phyloP scores from a whole-genome alignment of 2,888 invertebrate genomes.

The Pachydiplax longipennis region DNA sequence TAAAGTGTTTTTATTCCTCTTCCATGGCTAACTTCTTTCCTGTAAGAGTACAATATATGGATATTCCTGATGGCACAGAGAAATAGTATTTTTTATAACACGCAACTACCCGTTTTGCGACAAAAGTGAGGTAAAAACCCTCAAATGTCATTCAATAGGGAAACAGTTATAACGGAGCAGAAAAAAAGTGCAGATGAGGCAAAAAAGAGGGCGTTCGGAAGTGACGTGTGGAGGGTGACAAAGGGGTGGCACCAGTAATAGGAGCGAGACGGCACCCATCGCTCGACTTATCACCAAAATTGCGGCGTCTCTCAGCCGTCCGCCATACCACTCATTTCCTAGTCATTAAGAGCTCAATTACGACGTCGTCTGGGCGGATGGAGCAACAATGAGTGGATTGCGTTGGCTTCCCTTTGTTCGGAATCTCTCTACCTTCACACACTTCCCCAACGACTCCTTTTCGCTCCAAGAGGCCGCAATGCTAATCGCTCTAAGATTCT shows the following conservation, averaged over 20 bases:
- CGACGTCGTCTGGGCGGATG: neutral
- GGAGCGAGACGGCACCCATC: neutral
- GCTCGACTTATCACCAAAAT: neutral
- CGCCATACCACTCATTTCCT: neutral
- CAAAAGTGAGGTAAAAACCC: too few relatives aligned
- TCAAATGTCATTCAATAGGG: too few relatives aligned
- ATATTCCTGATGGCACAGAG: too few relatives aligned
- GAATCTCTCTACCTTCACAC: neutral
- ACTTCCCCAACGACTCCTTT: neutral
- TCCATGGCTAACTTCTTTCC: too few relatives aligned
- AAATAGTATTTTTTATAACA: too few relatives aligned
- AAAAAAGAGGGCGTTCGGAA: neutral
- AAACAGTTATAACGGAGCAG: too few relatives aligned
- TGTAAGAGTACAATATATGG: too few relatives aligned
- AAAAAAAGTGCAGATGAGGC: too few relatives aligned
- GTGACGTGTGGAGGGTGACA: neutral
- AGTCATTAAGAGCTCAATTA: constrained; percentile 22
- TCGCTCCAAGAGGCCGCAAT: neutral
- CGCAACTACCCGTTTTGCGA: too few relatives aligned
- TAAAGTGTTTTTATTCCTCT: too few relatives aligned
- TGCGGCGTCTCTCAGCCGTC: neutral
- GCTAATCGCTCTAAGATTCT: too few relatives aligned
- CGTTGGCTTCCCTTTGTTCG: neutral
- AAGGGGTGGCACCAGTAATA: neutral
- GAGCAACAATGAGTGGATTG: neutral